These are phyloP conservation scores for Erythrocercus mccallii DNA, from an alignment of 2,113 vertebrate genomes.

Conservation along the genomic window DNA sequence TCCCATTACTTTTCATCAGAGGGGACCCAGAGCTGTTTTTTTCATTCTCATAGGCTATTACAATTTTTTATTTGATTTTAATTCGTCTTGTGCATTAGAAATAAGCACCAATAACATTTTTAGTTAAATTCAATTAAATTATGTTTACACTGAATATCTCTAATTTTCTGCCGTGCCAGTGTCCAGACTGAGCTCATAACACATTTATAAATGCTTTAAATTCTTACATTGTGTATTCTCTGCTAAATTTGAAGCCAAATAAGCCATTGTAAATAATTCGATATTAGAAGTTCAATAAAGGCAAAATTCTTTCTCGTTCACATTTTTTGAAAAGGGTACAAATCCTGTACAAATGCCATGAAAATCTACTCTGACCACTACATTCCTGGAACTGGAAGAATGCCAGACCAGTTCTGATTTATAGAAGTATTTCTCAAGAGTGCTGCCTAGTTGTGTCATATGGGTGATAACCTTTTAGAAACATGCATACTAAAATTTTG, in stretches of 20 bases:
- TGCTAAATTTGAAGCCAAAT: neutral
- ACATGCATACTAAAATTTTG: neutral
- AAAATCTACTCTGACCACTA: neutral
- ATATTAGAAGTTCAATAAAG: neutral
- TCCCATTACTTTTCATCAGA: neutral
- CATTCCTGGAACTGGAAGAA: neutral
- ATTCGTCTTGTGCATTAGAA: constrained; percentile 7
- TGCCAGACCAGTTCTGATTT: neutral
- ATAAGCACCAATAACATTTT: neutral
- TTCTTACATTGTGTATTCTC: neutral
- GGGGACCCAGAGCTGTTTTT: neutral
- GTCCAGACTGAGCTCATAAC: neutral
- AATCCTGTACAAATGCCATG: neutral
- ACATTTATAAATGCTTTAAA: constrained; percentile 19
- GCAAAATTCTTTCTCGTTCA: neutral
- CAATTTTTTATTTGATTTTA: constrained; percentile 28
- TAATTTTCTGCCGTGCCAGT: neutral
- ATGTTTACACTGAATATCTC: neutral
- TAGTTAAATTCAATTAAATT: constrained; percentile 21
- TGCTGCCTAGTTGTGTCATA: neutral
- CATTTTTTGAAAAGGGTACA: neutral
- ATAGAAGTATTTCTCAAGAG: neutral
- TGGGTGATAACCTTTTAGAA: neutral
- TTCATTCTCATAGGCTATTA: neutral
- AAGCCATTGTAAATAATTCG: neutral